These are phyloP conservation scores for Ommatoiulus sabulosus DNA, from an alignment of 2,888 invertebrate genomes.

Conservation along the genomic window DNA sequence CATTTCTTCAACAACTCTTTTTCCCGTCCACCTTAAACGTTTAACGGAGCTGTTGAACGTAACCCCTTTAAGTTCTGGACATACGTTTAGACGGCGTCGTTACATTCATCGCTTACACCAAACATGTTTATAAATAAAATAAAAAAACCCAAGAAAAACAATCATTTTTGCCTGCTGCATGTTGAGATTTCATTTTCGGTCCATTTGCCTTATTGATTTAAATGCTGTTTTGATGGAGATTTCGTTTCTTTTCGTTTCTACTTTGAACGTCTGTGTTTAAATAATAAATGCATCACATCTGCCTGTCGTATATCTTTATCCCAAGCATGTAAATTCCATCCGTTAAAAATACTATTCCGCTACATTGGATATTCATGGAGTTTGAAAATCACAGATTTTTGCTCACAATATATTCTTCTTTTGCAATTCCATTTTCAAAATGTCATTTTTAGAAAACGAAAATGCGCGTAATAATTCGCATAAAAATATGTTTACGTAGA, in stretches of 20 bases:
- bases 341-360: neutral
- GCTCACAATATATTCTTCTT: neutral
- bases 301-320: constrained; percentile 7
- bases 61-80: neutral
- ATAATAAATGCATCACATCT: constrained; percentile 25
- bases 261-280: neutral
- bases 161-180: neutral
- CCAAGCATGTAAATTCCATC: neutral
- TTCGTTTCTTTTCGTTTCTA: neutral
- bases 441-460: neutral
- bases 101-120: neutral
- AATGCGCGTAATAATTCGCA: too few species aligned
- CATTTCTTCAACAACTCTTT: neutral
- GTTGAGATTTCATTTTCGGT: neutral
- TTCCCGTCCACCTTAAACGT: too few species aligned
- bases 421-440: neutral
- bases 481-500: too few species aligned
- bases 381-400: constrained; percentile 13
- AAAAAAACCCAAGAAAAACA: neutral
- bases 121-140: neutral
- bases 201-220: constrained; percentile 36
- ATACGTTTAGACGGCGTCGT: neutral
- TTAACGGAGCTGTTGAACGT: too few species aligned
- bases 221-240: neutral
- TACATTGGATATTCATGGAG: constrained; percentile 17